Percentiles rank a stretch among this genome's conserved stretches.
These are phyloP conservation scores for Trichogramma pretiosum DNA, from an alignment of 1,140 invertebrate species.

Conservation along the genomic window DNA sequence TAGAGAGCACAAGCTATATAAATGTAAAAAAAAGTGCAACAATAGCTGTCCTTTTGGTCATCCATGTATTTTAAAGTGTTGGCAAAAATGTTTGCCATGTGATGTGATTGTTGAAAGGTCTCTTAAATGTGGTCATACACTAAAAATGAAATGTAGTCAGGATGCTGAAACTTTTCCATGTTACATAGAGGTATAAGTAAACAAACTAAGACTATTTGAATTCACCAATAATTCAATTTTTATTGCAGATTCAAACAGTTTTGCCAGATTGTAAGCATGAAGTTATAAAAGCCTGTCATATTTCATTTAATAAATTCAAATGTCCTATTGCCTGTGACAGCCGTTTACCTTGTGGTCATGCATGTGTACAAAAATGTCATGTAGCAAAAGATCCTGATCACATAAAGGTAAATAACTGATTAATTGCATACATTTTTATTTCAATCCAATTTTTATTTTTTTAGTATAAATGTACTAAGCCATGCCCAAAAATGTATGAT, in stretches of 20 bases:
- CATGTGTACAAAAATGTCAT: neutral
- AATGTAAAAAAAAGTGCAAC: neutral
- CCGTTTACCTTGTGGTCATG: slow-evolving; percentile 8
- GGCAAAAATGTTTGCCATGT: neutral
- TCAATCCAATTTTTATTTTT: neutral
- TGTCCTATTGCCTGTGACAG: no score
- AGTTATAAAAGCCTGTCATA: no score
- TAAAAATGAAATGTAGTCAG: neutral
- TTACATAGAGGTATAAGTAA: neutral
- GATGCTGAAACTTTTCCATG: neutral
- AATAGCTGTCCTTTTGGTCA: neutral
- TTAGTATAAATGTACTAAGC: neutral
- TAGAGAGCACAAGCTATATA: neutral
- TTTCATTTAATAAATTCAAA: no score
- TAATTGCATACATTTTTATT: neutral
- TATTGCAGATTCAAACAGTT: no score
- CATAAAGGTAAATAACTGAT: neutral
- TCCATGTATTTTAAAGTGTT: neutral
- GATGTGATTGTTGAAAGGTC: neutral
- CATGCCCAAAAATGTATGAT: neutral
- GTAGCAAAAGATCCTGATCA: slow-evolving; percentile 5
- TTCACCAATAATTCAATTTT: no score
- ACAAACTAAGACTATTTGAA: no score
- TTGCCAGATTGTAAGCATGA: no score
- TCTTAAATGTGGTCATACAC: neutral